Base-by-base conservation (phyloP, 1,140 invertebrate species). In the Schlechtendalia chinensis region DNA sequence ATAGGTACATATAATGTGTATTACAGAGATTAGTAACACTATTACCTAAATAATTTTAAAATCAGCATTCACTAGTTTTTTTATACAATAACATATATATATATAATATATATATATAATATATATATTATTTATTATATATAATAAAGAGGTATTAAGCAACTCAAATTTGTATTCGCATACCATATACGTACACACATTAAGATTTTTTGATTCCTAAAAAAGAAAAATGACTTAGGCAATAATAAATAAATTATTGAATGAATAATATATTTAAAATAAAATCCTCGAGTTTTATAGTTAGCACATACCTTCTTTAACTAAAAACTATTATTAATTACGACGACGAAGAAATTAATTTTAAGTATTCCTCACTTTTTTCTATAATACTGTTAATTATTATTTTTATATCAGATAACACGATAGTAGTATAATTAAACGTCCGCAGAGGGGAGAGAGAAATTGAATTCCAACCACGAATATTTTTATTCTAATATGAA, bases 301-400 rank as follows among this genome's bases (percentile, higher is more conserved):
- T 29, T 8, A 27, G 29, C 61, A 63, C 61, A 1, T 5, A 63
- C 27, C 17, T 8, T 63, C 27, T 61, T 29, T 19, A 29, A 29
- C n/a, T n/a, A 61, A 63, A 29, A 11, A 63, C 29, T 63, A 63
- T 63, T 63, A 63, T 63, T 63, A 32, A 63, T 63, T 63, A 63
- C 29, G 3, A 32, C 3, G 17, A 19, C 19, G 29, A 17, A 32
- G 29, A 63, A 63, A 32, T 63, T 32, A 63, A 32, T 63, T 63
- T 61, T 29, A 61, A 24, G 59, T 61, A 61, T 61, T 61, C 59
- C 5, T 61, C 27, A 1, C 24, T 29, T 29, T 63, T n/a, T 32
- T 32, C 61, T 65, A 39, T 32, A 65, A 14, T 65, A 19, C 1
- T 10, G 29, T 39, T 32, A 6, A 61, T 29, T 32, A 61, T 61